Evolutionary conservation across 2,888 invertebrate species (phyloP), one percentile per base, ranked within the genome.

Genomic region (Drosophila limbata): DNA sequence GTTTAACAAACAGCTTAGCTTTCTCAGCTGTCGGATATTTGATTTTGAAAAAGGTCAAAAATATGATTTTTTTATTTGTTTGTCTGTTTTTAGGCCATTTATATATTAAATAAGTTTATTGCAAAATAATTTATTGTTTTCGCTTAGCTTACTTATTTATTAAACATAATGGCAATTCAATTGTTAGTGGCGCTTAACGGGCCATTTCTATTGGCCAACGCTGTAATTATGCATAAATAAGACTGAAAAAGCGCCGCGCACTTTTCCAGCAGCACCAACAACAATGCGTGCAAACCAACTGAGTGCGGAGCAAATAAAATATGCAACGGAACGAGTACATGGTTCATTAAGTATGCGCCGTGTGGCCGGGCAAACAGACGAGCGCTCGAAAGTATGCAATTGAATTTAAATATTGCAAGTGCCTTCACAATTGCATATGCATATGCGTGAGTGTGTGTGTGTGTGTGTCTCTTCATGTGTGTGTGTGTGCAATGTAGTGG

Each of bases 341-440:
- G 87, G 77, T 78, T 87, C 84, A 87, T 88, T 81, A 84, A 86
- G 79, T 86, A 86, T 86, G 87, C 84, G 88, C 73, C 80, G 68
- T 79, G 85, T 69, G 71, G 81, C 81, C 73, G 60, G 57, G 45
- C 64, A 73, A 73, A 71, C 72, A 76, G 69, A 69, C 73, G 64
- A 68, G 70, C 74, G 76, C 87, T 73, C 62, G 59, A 86, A 86
- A 84, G 77, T 79, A 71, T 85, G 81, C 88, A 86, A 86, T 88
- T 86, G 89, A 88, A 86, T 88, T 88, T 88, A 77, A 86, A 86
- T 88, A 88, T 88, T 84, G 78, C 86, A 83, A 79, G 81, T 66
- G 76, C 48, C 31, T 52, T 21, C 47, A 56, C 48, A 51, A 47
- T 56, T 42, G 19, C 53, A 48, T 11, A 31, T 44, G 15, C 33